Percentiles rank a stretch among this genome's conserved stretches.
Conservation (phyloP, 2,113 vertebrate species). For the Stegastes partitus region DNA sequence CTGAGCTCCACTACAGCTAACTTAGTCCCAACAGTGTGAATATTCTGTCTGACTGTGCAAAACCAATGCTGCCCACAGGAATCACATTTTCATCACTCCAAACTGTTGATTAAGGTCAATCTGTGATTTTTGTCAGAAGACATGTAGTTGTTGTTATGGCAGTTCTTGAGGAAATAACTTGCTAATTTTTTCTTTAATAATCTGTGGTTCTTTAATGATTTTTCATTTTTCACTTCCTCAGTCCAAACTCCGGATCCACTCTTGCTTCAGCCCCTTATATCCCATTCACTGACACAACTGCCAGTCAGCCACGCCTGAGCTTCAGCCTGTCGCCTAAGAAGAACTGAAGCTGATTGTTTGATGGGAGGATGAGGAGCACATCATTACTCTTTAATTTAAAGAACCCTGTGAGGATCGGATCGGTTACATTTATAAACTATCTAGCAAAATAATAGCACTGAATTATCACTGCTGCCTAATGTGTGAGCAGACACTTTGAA, state of each 20-base stretch:
- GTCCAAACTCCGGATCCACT: constrained; percentile 79
- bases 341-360: constrained; percentile 27
- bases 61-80: too few species aligned
- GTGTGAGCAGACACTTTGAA: constrained; percentile 2
- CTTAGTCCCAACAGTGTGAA: not conserved
- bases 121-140: not conserved
- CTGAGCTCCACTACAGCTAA: not conserved
- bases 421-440: constrained; percentile 17
- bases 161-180: too few species aligned
- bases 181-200: too few species aligned
- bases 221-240: constrained; percentile 40
- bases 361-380: constrained; percentile 18
- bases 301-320: constrained; percentile 81
- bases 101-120: too few species aligned
- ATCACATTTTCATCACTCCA: not conserved
- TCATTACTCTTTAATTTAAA: not conserved
- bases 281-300: constrained; percentile 80
- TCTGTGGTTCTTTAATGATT: not conserved
- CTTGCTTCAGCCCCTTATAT: constrained; percentile 81
- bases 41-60: not conserved
- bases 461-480: constrained; percentile 17
- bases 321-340: not conserved
- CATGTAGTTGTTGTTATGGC: not conserved
- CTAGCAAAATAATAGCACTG: constrained; percentile 23
- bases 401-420: not conserved